phyloP scores from a whole-genome alignment of 2,113 vertebrate genomes.

The Trochalopteron elliotii region DNA sequence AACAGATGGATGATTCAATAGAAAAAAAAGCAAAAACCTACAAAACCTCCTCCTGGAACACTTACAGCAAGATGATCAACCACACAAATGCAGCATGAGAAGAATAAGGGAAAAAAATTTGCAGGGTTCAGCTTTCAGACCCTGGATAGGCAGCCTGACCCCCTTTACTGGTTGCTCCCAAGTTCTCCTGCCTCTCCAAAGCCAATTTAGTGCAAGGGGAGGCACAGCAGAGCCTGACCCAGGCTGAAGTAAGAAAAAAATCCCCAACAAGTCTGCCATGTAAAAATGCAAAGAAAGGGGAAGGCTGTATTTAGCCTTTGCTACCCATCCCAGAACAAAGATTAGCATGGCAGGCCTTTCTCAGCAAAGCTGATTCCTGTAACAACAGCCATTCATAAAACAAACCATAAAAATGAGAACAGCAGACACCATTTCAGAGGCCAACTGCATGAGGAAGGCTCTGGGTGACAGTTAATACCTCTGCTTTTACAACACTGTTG shows the following conservation, averaged over 20 bases:
- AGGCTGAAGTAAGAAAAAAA: not conserved
- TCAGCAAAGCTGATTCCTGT: not conserved
- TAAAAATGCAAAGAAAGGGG: not conserved
- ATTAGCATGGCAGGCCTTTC: not conserved
- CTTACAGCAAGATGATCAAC: not conserved
- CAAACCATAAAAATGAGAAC: not conserved
- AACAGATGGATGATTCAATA: not conserved
- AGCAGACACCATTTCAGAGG: not conserved
- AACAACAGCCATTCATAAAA: not conserved
- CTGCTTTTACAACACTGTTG: not conserved
- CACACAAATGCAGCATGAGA: rapidly evolving
- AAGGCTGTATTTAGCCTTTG: not conserved
- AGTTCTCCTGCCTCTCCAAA: not conserved
- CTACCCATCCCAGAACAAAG: not conserved
- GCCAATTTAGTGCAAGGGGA: not conserved
- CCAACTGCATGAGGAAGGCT: not conserved
- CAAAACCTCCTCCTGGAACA: not conserved
- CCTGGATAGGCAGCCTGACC: not conserved
- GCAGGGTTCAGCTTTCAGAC: not conserved
- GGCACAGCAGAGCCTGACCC: not conserved
- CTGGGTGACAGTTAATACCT: not conserved
- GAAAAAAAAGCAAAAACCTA: not conserved
- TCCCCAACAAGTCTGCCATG: not conserved
- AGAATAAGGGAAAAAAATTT: not conserved
- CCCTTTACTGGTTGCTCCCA: not conserved